These are phyloP conservation scores for Microctonus brassicae DNA, from an alignment of 2,888 invertebrate species.

Conservation along the genomic window DNA sequence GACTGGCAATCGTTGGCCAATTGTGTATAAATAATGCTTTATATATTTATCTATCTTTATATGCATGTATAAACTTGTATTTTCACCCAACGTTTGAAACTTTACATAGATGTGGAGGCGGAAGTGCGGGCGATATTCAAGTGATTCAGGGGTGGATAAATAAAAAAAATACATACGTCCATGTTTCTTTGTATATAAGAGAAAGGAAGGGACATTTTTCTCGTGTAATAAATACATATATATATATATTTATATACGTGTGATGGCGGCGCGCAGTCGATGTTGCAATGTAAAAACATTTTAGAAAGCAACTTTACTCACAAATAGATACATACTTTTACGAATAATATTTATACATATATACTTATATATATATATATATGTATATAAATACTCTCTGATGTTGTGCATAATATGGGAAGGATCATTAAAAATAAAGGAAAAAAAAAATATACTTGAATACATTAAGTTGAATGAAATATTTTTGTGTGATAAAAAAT, in stretches of 20 bases:
- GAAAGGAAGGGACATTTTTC: conserved; percentile 29
- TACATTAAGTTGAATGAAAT: no score
- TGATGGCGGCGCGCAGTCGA: neutral
- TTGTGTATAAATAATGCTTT: neutral
- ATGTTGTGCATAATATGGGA: no score
- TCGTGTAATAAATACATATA: neutral
- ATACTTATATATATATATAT: no score
- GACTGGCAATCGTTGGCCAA: neutral
- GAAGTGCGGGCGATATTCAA: conserved; percentile 15
- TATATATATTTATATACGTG: neutral
- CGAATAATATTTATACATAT: neutral
- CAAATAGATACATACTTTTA: conserved; percentile 14
- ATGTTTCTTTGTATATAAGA: neutral
- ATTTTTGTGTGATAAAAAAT: neutral
- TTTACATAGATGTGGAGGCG: conserved; percentile 12
- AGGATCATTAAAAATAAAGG: neutral
- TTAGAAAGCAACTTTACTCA: conserved; percentile 31
- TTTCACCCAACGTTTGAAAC: neutral
- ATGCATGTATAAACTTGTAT: neutral
- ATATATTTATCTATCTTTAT: neutral
- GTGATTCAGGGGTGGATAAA: conserved; percentile 14
- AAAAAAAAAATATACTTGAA: neutral
- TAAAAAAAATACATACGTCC: neutral
- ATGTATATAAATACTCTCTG: no score
- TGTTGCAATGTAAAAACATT: conserved; percentile 27